Percentiles rank a stretch among this genome's conserved stretches.
Evolutionary conservation across 1,140 invertebrate genomes (phyloP).

Genomic region (Watersipora subatra): DNA sequence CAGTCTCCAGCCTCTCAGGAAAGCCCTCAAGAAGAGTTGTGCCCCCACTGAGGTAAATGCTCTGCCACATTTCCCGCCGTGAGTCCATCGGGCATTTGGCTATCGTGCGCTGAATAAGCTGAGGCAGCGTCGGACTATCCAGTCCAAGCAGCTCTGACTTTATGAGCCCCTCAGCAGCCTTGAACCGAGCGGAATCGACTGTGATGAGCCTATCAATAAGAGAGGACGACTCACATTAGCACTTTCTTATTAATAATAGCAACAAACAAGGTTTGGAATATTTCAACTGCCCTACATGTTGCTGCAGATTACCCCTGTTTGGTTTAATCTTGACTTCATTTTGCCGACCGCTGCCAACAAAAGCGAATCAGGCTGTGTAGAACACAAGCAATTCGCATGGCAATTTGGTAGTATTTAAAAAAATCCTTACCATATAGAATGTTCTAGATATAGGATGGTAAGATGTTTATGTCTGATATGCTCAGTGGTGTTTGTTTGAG

Average conservation of each 20-base stretch:
- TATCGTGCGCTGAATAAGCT: slow-evolving; percentile 48
- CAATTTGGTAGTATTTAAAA: no score
- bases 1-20: slow-evolving; percentile 46
- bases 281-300: no score
- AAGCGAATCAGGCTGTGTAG: no score
- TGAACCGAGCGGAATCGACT: slow-evolving; percentile 35
- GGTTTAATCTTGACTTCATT: no score
- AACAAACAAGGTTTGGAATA: no score
- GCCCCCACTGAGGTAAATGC: slow-evolving; percentile 47
- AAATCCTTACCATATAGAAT: no score
- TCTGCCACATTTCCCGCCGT: slow-evolving; percentile 43
- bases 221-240: not conserved
- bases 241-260: not conserved
- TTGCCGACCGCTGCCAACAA: no score
- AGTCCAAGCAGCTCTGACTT: slow-evolving; percentile 50
- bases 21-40: slow-evolving; percentile 50
- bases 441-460: no score
- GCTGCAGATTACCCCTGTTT: no score
- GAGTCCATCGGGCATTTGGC: slow-evolving; percentile 46
- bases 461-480: no score
- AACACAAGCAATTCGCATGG: no score
- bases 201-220: not conserved
- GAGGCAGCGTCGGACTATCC: slow-evolving; percentile 48
- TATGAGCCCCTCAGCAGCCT: slow-evolving; percentile 51
- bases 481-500: no score